phyloP scores from a whole-genome alignment of 2,888 invertebrate species.

The Epirrhoe alternata region DNA sequence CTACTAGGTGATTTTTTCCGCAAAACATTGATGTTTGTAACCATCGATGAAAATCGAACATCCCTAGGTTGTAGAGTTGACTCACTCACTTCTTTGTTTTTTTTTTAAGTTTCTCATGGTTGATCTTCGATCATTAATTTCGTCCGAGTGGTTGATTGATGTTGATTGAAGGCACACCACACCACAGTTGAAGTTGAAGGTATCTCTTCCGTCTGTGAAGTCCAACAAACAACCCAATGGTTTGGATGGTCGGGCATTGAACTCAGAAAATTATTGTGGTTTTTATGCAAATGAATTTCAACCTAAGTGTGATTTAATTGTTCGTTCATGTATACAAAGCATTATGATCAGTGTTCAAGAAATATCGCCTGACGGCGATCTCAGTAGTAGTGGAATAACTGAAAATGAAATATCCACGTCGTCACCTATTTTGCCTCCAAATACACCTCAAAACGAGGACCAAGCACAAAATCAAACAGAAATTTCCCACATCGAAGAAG shows the following conservation, averaged over 20 bases:
- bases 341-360: slow-evolving; percentile 59
- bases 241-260: slow-evolving; percentile 30
- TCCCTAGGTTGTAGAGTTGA: too few relatives aligned
- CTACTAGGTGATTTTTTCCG: too few relatives aligned
- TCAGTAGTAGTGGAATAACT: slow-evolving; percentile 53
- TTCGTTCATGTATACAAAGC: slow-evolving; percentile 8
- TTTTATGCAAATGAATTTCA: slow-evolving; percentile 20
- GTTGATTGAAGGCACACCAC: too few relatives aligned
- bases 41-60: too few relatives aligned
- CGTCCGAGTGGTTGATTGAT: too few relatives aligned
- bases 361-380: slow-evolving; percentile 52
- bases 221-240: too few relatives aligned
- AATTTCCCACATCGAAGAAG: neutral
- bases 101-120: too few relatives aligned
- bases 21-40: too few relatives aligned
- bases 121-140: too few relatives aligned
- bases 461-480: slow-evolving; percentile 46
- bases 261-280: slow-evolving; percentile 35
- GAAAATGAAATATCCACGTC: slow-evolving; percentile 54
- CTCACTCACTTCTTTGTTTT: too few relatives aligned
- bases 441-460: slow-evolving; percentile 51
- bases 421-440: slow-evolving; percentile 53
- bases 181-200: too few relatives aligned
- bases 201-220: too few relatives aligned
- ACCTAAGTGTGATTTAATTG: slow-evolving; percentile 2